Percentiles rank a stretch among this genome's conserved stretches.
Conservation (phyloP, 2,888 invertebrate species). For the Tridacna gigas region DNA sequence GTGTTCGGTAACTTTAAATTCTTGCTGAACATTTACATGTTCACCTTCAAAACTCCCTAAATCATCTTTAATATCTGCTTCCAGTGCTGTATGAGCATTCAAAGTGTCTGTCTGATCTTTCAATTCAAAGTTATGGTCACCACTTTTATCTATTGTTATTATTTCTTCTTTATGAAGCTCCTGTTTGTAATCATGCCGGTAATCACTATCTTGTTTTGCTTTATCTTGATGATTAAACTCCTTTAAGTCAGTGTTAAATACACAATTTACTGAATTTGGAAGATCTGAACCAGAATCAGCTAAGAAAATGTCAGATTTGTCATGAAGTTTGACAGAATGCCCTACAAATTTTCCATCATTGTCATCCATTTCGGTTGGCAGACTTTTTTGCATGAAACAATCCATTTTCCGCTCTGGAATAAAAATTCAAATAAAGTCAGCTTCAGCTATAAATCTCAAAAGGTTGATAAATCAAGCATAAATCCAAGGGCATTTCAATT, state of each 20-base stretch:
- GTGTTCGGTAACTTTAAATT: too few relatives aligned
- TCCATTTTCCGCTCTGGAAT: constrained; percentile 18
- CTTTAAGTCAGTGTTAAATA: not conserved
- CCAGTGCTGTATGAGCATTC: too few relatives aligned
- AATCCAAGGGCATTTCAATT: too few relatives aligned
- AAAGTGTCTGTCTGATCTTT: not conserved
- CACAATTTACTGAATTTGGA: not conserved
- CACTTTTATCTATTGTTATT: constrained; percentile 29
- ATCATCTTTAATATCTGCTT: too few relatives aligned
- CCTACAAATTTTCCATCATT: not conserved
- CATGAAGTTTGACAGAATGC: not conserved
- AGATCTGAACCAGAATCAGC: not conserved
- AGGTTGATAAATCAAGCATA: too few relatives aligned
- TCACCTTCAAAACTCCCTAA: too few relatives aligned
- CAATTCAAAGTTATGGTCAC: constrained; percentile 16
- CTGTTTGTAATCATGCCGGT: not conserved
- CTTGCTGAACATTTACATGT: too few relatives aligned
- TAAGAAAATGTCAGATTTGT: too few relatives aligned
- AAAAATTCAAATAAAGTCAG: too few relatives aligned
- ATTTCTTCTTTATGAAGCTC: not conserved
- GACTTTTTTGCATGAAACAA: constrained; percentile 5
- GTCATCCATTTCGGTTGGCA: not conserved
- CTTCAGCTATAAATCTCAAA: too few relatives aligned
- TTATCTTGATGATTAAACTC: not conserved
- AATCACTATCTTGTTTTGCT: not conserved